Conservation (phyloP, 2,113 vertebrate genomes). For the Anhinga rufa region DNA sequence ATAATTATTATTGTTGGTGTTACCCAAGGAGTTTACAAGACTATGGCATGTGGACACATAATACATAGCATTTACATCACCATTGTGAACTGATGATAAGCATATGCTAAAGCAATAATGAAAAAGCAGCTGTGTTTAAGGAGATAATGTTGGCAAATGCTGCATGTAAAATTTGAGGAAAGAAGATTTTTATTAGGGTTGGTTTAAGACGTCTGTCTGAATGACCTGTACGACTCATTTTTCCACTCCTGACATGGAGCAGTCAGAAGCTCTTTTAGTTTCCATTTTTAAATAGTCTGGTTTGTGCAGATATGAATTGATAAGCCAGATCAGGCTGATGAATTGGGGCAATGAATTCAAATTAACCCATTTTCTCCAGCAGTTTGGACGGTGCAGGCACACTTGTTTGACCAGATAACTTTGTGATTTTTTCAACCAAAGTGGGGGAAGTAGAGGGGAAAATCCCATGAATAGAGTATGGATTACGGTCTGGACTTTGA, state of each 20-base stretch:
- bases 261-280: neutral
- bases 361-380: neutral
- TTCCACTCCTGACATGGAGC: accelerated
- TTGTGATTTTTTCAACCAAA: neutral
- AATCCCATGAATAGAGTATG: neutral
- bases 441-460: neutral
- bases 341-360: neutral
- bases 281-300: neutral
- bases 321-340: neutral
- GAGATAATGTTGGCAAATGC: neutral
- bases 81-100: neutral
- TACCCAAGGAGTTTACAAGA: neutral
- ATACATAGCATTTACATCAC: neutral
- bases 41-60: neutral
- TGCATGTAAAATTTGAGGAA: neutral
- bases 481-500: neutral
- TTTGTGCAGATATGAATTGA: neutral
- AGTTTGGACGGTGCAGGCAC: neutral
- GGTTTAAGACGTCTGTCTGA: neutral
- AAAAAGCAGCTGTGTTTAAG: neutral
- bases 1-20: neutral
- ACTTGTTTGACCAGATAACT: neutral
- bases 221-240: neutral
- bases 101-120: neutral
- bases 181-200: neutral